Conservation (phyloP, 2,113 vertebrate genomes). For the Carassius carassius region DNA sequence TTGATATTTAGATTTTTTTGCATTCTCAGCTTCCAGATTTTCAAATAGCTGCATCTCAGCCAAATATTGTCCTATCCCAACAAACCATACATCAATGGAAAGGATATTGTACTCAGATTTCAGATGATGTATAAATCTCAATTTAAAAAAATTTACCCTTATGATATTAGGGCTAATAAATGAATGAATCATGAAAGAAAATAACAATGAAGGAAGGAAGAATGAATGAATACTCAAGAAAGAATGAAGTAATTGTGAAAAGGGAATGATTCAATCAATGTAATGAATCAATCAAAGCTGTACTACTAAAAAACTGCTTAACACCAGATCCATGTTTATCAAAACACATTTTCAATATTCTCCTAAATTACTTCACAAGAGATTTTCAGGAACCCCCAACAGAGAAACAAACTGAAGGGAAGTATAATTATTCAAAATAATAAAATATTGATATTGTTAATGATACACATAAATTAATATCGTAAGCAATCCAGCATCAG, state of each 20-base stretch:
- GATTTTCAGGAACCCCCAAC: neutral
- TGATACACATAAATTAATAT: neutral
- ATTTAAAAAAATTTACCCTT: no score
- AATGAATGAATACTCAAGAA: neutral
- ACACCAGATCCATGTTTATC: neutral
- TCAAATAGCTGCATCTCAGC: no score
- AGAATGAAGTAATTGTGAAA: neutral
- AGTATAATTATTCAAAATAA: neutral
- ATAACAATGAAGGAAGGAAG: neutral
- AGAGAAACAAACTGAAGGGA: neutral
- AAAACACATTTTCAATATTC: neutral
- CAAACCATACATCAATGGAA: no score
- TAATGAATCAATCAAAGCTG: neutral
- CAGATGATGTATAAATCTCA: no score
- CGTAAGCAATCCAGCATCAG: no score
- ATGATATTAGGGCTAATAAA: neutral
- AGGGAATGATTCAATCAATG: neutral
- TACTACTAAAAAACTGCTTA: neutral
- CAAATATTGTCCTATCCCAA: no score
- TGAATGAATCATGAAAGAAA: neutral
- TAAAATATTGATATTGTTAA: neutral
- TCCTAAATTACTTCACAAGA: neutral
- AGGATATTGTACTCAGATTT: no score
- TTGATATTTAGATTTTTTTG: no score
- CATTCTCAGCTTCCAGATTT: no score